Percentiles rank a stretch among this genome's conserved stretches.
Evolutionary conservation across 2,888 invertebrate genomes (phyloP).

Genomic region (Myopa tessellatipennis): DNA sequence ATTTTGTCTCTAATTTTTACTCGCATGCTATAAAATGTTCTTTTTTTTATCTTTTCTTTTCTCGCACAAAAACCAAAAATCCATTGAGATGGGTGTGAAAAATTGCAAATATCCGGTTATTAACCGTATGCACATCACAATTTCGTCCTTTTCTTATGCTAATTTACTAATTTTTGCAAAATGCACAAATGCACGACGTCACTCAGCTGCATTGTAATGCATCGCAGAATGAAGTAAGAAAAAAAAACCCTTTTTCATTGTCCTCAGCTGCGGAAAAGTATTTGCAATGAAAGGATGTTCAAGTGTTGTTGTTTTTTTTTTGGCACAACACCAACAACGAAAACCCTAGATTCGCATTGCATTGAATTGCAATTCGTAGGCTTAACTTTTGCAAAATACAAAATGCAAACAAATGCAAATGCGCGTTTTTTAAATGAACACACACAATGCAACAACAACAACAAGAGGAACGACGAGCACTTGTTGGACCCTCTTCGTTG

Average conservation of each 20-base stretch:
- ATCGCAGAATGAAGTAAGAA: not conserved
- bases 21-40: not conserved
- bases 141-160: conserved; percentile 5
- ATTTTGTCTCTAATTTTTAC: not conserved
- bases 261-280: not conserved
- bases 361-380: conserved; percentile 1
- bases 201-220: not conserved
- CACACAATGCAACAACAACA: not conserved
- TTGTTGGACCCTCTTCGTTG: not conserved
- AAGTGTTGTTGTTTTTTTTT: conserved; percentile 10
- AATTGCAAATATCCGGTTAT: conserved; percentile 1
- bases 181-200: conserved; percentile 1
- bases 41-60: too few relatives aligned
- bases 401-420: not conserved
- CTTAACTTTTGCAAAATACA: not conserved
- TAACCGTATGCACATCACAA: not conserved
- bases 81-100: not conserved
- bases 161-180: not conserved
- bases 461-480: not conserved
- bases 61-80: too few relatives aligned
- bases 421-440: not conserved
- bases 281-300: conserved; percentile 23
- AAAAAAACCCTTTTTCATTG: not conserved
- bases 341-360: not conserved
- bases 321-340: not conserved